A percentile compares a stretch with the other conserved stretches of the same genome.
These are phyloP conservation scores for Apamea monoglypha DNA, from an alignment of 2,888 invertebrate genomes.

Conservation along the genomic window DNA sequence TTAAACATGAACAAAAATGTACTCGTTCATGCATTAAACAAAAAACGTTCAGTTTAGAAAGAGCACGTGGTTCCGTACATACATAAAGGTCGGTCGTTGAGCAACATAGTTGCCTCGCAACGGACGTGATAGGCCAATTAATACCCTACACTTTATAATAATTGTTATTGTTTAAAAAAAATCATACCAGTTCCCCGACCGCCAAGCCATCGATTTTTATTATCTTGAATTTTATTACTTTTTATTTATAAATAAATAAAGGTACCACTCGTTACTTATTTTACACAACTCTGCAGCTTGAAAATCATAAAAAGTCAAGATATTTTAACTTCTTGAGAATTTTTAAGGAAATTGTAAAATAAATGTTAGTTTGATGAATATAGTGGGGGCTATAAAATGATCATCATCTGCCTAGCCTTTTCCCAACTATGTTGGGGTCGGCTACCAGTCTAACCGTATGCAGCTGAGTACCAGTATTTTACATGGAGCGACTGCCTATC, in stretches of 20 bases:
- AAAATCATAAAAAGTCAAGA: neutral
- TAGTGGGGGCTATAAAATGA: neutral
- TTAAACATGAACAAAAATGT: neutral
- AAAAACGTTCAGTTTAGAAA: conserved; percentile 44
- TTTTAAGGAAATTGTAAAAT: neutral
- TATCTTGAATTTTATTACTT: conserved; percentile 8
- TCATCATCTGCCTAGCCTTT: too few species aligned
- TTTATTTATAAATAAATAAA: neutral
- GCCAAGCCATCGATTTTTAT: neutral
- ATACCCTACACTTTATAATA: conserved; percentile 46
- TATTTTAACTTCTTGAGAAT: neutral
- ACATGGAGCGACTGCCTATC: too few species aligned
- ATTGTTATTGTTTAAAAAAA: conserved; percentile 47
- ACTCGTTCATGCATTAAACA: conserved; percentile 25
- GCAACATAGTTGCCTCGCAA: conserved; percentile 69
- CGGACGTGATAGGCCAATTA: conserved; percentile 55
- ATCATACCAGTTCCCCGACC: conserved; percentile 18
- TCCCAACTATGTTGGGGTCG: too few species aligned
- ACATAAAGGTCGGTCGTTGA: conserved; percentile 68
- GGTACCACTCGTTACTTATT: neutral
- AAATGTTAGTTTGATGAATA: neutral
- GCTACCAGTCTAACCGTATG: too few species aligned
- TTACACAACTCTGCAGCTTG: neutral
- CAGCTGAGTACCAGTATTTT: too few species aligned
- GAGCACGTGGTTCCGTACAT: conserved; percentile 59